These are phyloP conservation scores for Pollimyrus isidori DNA, from an alignment of 2,113 vertebrate species.

Conservation along the genomic window DNA sequence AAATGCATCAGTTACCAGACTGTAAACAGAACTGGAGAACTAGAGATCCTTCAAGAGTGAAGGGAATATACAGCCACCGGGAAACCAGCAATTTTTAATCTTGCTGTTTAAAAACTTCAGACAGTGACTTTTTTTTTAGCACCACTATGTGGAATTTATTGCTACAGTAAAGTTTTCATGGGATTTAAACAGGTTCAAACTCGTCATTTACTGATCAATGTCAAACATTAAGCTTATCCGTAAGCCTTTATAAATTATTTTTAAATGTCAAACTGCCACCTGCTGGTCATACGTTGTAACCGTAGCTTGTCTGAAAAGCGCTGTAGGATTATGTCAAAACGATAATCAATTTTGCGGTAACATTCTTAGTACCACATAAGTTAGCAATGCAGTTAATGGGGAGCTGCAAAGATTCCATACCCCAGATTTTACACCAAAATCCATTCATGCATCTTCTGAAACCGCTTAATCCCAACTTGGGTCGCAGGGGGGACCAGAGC, in stretches of 20 bases:
- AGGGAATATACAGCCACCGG: background rate
- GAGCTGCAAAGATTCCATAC: background rate
- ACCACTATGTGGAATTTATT: background rate
- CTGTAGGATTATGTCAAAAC: background rate
- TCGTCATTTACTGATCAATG: background rate
- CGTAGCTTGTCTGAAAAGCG: background rate
- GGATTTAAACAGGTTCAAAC: background rate
- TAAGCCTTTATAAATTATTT: background rate
- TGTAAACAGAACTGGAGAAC: background rate
- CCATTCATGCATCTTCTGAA: too few species aligned
- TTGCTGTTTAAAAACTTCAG: background rate
- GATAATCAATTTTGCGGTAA: background rate
- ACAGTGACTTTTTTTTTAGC: too few species aligned
- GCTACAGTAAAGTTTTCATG: background rate
- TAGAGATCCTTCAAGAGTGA: background rate
- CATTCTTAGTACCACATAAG: background rate
- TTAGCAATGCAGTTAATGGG: background rate
- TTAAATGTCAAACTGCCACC: slow-evolving; percentile 10
- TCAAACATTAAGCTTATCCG: background rate
- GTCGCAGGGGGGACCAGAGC: too few species aligned
- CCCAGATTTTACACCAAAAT: background rate
- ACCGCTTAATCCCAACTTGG: too few species aligned
- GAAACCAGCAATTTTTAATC: background rate
- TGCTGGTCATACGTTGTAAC: background rate
- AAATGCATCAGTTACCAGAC: background rate